Conservation (phyloP, 2,888 invertebrate genomes). For the Hyalella azteca region DNA sequence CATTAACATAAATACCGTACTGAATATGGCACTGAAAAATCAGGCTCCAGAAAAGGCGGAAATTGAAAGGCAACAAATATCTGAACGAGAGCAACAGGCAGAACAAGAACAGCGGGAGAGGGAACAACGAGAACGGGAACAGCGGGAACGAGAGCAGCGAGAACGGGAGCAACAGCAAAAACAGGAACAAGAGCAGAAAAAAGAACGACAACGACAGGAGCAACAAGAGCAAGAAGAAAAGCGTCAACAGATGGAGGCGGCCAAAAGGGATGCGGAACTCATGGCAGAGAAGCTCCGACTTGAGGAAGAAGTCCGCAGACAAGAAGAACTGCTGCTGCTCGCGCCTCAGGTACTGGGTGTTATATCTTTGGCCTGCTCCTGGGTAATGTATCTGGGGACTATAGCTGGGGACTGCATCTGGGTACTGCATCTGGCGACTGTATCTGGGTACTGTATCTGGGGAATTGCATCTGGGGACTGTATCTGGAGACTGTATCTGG, state of each 20-base stretch:
- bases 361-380: neutral
- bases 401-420: too few species aligned
- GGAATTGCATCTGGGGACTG: too few species aligned
- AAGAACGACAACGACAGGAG: conserved; percentile 59
- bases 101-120: conserved; percentile 44
- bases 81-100: too few species aligned
- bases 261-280: conserved; percentile 56
- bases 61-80: too few species aligned
- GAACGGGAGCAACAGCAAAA: conserved; percentile 62
- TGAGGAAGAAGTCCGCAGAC: conserved; percentile 59
- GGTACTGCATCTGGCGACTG: too few species aligned
- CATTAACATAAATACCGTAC: too few species aligned
- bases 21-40: too few species aligned
- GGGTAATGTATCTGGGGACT: too few species aligned
- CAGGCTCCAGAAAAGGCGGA: too few species aligned
- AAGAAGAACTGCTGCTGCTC: conserved; percentile 58
- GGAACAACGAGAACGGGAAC: conserved; percentile 54
- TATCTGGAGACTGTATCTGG: too few species aligned
- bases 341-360: conserved; percentile 58
- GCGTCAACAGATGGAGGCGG: conserved; percentile 57
- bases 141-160: conserved; percentile 65
- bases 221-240: conserved; percentile 64
- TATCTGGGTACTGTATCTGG: too few species aligned
- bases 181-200: conserved; percentile 42
- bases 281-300: conserved; percentile 59